A percentile compares a stretch with the other conserved stretches of the same genome.
Evolutionary conservation across 2,888 invertebrate species (phyloP).

Genomic region (Volucella bombylans): DNA sequence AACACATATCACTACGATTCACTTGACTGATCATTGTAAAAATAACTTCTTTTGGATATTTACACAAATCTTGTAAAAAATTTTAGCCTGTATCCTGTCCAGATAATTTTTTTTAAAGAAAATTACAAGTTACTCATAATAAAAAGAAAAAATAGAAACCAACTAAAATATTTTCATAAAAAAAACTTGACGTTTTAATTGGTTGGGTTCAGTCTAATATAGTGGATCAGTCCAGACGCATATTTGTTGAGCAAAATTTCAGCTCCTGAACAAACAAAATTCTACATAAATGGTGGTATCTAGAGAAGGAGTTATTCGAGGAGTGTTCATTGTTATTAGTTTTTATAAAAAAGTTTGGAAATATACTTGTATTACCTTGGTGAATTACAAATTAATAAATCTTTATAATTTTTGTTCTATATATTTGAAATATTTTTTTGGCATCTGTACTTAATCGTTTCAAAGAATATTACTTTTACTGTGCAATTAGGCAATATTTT

Average conservation of each 20-base stretch:
- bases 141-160: conserved; percentile 52
- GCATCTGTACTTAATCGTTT: too few species aligned
- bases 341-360: too few species aligned
- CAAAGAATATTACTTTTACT: too few species aligned
- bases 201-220: conserved; percentile 47
- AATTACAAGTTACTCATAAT: conserved; percentile 38
- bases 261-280: too few species aligned
- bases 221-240: conserved; percentile 21
- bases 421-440: too few species aligned
- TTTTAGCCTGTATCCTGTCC: conserved; percentile 10
- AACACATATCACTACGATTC: conserved; percentile 55
- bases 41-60: conserved; percentile 31
- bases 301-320: too few species aligned
- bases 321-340: too few species aligned
- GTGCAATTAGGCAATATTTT: too few species aligned
- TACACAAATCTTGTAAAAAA: conserved; percentile 14
- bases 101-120: conserved; percentile 23
- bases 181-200: conserved; percentile 57
- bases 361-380: too few species aligned
- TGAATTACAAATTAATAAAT: too few species aligned
- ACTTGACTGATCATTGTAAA: conserved; percentile 51
- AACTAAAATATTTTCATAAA: conserved; percentile 56
- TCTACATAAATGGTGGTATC: too few species aligned
- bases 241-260: neutral
- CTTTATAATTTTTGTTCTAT: too few species aligned